These are phyloP conservation scores for Micoletzkya japonica DNA, from an alignment of 2,888 invertebrate genomes.

Conservation along the genomic window DNA sequence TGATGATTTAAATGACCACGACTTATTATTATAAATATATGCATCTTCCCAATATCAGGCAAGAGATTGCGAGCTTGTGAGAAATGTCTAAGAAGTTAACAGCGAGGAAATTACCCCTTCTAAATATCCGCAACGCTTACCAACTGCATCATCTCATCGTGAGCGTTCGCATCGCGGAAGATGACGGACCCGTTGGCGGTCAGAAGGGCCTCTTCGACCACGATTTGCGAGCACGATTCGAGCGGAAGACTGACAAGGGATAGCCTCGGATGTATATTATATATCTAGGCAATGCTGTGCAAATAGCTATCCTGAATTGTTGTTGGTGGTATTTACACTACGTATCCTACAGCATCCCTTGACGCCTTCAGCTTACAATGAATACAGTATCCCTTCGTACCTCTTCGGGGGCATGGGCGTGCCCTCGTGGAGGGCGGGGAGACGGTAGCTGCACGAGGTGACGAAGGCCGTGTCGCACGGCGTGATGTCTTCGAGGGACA, in stretches of 20 bases:
- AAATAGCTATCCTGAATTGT: too few species aligned
- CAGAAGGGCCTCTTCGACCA: slow-evolving; percentile 36
- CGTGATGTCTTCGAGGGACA: slow-evolving; percentile 7
- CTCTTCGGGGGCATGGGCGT: slow-evolving; percentile 21
- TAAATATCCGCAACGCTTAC: background rate
- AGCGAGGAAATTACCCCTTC: too few species aligned
- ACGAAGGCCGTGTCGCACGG: slow-evolving; percentile 32
- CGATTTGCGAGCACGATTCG: slow-evolving; percentile 35
- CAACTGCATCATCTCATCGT: slow-evolving; percentile 23
- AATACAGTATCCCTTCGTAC: background rate
- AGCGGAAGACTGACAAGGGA: slow-evolving; percentile 29
- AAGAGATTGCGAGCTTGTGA: background rate
- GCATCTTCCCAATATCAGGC: background rate
- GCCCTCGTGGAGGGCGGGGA: slow-evolving; percentile 29
- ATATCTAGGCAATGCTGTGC: background rate
- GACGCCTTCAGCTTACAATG: too few species aligned
- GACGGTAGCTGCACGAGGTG: slow-evolving; percentile 36
- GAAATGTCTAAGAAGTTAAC: too few species aligned
- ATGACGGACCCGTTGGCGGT: slow-evolving; percentile 28
- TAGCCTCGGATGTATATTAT: background rate
- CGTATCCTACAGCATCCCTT: background rate
- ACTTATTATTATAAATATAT: too few species aligned
- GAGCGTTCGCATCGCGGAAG: slow-evolving; percentile 24
- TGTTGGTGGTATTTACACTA: background rate
- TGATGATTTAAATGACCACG: too few species aligned